phyloP scores from a whole-genome alignment of 37 sponge, comb jelly and placozoan genomes.

The Ianthella basta region DNA sequence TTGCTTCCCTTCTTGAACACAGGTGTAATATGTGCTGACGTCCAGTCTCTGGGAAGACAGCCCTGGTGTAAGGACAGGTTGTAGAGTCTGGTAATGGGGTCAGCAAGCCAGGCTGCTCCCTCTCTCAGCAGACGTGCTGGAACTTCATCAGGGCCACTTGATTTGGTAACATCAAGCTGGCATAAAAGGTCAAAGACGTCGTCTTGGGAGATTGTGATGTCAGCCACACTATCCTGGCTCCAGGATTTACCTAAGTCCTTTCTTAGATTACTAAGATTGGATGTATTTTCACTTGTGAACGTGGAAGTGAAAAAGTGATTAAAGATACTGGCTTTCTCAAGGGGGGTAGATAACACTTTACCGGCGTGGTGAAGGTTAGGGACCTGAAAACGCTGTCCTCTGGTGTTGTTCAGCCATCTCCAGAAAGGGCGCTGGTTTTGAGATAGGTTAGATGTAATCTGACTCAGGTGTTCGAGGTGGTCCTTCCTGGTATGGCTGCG shows the following conservation, averaged over 20 bases:
- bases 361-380: constrained; percentile 7
- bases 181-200: constrained; percentile 9
- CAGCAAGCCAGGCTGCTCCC: constrained; percentile 24
- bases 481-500: background rate
- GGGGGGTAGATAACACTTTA: background rate
- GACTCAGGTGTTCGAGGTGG: background rate
- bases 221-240: background rate
- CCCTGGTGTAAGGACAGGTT: constrained; percentile 13
- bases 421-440: constrained; percentile 27
- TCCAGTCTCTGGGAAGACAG: constrained; percentile 40
- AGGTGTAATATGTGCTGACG: constrained; percentile 33
- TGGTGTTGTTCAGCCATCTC: constrained; percentile 38
- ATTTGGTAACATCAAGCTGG: constrained; percentile 31
- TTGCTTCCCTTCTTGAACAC: constrained; percentile 50
- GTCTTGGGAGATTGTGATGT: background rate
- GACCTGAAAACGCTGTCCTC: background rate
- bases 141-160: constrained; percentile 47
- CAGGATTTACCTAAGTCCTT: constrained; percentile 3
- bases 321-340: constrained; percentile 24
- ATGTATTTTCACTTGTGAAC: constrained; percentile 26
- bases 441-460: constrained; percentile 33
- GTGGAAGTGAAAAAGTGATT: constrained; percentile 24
- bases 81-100: constrained; percentile 32
- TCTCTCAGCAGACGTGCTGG: constrained; percentile 34
- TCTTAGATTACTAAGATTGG: background rate